phyloP scores from a whole-genome alignment of 2,797 vertebrate species.

The Cheracebus regulus region DNA sequence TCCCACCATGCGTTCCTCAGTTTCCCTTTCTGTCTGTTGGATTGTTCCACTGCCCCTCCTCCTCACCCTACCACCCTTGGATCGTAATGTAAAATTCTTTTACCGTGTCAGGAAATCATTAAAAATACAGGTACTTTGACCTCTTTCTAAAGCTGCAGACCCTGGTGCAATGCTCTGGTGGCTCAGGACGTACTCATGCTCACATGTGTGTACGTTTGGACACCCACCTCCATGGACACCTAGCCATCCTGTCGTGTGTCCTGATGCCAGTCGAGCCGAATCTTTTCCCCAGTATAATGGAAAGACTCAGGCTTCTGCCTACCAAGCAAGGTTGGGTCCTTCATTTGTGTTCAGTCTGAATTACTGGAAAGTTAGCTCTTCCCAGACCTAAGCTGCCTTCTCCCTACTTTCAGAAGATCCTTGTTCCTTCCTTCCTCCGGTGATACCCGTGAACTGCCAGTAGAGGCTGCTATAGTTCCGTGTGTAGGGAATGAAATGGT shows the following conservation, averaged over 20 bases:
- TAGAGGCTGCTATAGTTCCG: conserved; percentile 65
- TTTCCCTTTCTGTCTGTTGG: conserved; percentile 80
- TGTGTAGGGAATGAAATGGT: not conserved
- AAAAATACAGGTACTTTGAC: conserved; percentile 87
- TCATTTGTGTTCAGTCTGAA: conserved; percentile 18
- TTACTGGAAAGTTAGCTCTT: conserved; percentile 12
- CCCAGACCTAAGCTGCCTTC: not conserved
- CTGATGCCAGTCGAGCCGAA: not conserved
- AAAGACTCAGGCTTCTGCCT: conserved; percentile 23
- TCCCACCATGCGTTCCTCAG: conserved; percentile 81
- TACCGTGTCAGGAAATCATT: conserved; percentile 88
- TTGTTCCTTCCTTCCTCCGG: not conserved
- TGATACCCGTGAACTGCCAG: conserved; percentile 62
- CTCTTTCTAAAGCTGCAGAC: conserved; percentile 82
- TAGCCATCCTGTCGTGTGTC: not conserved
- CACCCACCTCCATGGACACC: not conserved
- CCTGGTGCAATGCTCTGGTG: conserved; percentile 73
- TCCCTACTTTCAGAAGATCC: not conserved
- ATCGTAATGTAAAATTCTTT: conserved; percentile 87
- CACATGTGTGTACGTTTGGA: not conserved
- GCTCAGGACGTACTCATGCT: not conserved
- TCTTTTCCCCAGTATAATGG: not conserved
- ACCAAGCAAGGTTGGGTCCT: not conserved
- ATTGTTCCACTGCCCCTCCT: conserved; percentile 64
- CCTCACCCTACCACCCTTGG: conserved; percentile 56